These are phyloP conservation scores for Oxygymnocypris stewartii DNA, from an alignment of 2,113 vertebrate genomes.

Conservation along the genomic window DNA sequence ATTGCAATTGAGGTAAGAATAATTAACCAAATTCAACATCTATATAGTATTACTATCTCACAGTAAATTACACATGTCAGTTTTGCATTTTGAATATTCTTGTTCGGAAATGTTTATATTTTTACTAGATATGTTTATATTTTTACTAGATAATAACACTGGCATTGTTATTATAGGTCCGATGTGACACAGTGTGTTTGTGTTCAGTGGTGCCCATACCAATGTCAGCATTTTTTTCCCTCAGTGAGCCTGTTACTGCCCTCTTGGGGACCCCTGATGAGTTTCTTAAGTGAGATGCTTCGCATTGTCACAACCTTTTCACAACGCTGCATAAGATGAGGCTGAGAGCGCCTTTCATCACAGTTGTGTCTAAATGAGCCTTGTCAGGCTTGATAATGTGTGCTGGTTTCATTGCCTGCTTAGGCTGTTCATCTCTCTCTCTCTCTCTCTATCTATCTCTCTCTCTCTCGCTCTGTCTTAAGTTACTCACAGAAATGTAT, in stretches of 20 bases:
- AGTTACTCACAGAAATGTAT: not conserved
- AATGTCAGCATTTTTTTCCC: not conserved
- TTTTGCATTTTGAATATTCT: not conserved
- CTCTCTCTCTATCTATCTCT: not conserved
- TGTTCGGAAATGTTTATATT: not conserved
- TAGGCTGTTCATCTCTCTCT: slow-evolving; percentile 17
- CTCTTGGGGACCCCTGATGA: slow-evolving; percentile 38
- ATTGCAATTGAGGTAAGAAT: not conserved
- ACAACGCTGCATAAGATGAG: slow-evolving; percentile 39
- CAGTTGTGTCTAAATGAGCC: slow-evolving; percentile 54
- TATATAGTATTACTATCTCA: not conserved
- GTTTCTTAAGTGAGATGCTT: slow-evolving; percentile 45
- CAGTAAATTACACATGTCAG: not conserved
- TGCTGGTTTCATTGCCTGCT: slow-evolving; percentile 17
- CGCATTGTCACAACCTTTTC: slow-evolving; percentile 56
- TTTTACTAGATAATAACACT: not conserved
- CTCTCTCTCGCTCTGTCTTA: slow-evolving; percentile 9
- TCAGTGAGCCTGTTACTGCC: slow-evolving; percentile 40
- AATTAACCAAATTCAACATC: not conserved
- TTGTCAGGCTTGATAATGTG: slow-evolving; percentile 59
- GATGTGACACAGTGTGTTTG: not conserved
- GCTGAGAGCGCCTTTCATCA: slow-evolving; percentile 54
- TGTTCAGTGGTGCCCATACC: not conserved
- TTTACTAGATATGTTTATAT: not conserved
- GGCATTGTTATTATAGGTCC: not conserved